Conservation (phyloP, 2,888 invertebrate species). For the Junonia oenone region DNA sequence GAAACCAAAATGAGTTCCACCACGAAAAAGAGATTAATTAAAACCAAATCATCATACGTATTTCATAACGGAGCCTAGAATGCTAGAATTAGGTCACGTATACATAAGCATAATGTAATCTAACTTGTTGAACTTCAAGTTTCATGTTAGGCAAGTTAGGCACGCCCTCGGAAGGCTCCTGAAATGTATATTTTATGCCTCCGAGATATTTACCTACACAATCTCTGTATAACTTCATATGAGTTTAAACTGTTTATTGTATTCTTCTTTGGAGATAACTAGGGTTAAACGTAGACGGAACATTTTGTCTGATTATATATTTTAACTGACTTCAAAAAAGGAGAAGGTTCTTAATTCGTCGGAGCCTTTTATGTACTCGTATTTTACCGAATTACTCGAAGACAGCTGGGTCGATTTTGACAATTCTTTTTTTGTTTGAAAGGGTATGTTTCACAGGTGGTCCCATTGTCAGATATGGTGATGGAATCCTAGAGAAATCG, state of each 20-base stretch:
- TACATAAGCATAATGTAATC: constrained; percentile 21
- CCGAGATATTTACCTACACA: constrained; percentile 14
- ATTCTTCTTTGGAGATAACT: not conserved
- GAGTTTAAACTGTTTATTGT: not conserved
- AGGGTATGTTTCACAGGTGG: too few relatives aligned
- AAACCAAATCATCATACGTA: not conserved
- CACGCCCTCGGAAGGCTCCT: constrained; percentile 9
- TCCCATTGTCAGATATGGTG: too few relatives aligned
- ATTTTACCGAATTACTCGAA: too few relatives aligned
- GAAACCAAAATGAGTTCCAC: not conserved
- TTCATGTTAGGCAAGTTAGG: constrained; percentile 19
- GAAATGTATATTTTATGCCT: constrained; percentile 13
- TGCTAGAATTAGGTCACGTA: constrained; percentile 23
- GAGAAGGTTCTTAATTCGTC: too few relatives aligned
- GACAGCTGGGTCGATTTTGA: too few relatives aligned
- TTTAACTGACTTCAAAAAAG: too few relatives aligned
- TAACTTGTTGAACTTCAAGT: constrained; percentile 24
- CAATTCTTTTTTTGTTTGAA: too few relatives aligned
- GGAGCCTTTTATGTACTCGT: too few relatives aligned
- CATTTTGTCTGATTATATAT: too few relatives aligned
- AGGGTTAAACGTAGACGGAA: too few relatives aligned
- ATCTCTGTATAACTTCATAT: constrained; percentile 1
- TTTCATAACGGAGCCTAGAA: constrained; percentile 3
- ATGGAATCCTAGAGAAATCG: too few relatives aligned
- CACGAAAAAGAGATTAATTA: not conserved